Evolutionary conservation across 1,140 invertebrate species (phyloP).

Genomic region (Bombus confusus): DNA sequence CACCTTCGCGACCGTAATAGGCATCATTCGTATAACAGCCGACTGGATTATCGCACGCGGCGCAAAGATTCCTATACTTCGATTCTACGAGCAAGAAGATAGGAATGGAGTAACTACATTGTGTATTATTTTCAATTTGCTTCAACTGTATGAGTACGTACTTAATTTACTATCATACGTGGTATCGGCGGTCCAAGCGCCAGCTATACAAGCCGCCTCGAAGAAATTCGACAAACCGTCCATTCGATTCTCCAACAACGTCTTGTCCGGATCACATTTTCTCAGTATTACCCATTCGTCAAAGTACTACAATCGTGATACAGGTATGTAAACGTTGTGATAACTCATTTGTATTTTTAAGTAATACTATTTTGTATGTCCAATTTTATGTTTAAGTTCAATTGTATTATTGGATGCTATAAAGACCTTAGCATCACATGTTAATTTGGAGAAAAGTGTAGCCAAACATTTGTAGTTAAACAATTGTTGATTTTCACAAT

Average conservation of each 20-base stretch:
- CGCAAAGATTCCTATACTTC: slow-evolving; percentile 88
- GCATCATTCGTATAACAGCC: slow-evolving; percentile 87
- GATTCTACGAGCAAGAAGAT: slow-evolving; percentile 81
- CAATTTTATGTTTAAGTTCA: not conserved
- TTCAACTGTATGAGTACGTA: slow-evolving; percentile 79
- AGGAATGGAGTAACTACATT: not conserved
- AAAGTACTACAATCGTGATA: slow-evolving; percentile 84
- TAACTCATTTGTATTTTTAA: not conserved
- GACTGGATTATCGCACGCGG: slow-evolving; percentile 85
- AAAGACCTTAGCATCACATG: not conserved
- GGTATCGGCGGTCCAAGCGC: slow-evolving; percentile 89
- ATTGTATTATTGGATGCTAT: not conserved
- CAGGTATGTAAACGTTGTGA: not conserved
- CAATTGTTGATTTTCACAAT: not conserved
- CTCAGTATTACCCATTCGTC: slow-evolving; percentile 87
- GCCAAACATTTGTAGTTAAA: not conserved
- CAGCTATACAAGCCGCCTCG: slow-evolving; percentile 89
- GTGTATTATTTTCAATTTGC: not conserved
- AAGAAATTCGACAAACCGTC: slow-evolving; percentile 88
- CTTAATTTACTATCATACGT: slow-evolving; percentile 87
- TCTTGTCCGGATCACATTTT: slow-evolving; percentile 85
- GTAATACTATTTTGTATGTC: too few relatives aligned
- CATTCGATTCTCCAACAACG: slow-evolving; percentile 88
- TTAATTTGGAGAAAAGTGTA: not conserved
- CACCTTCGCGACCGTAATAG: slow-evolving; percentile 91